Base-by-base conservation (phyloP, 2,888 invertebrate genomes). In the Hermaeophaga mercurialis region DNA sequence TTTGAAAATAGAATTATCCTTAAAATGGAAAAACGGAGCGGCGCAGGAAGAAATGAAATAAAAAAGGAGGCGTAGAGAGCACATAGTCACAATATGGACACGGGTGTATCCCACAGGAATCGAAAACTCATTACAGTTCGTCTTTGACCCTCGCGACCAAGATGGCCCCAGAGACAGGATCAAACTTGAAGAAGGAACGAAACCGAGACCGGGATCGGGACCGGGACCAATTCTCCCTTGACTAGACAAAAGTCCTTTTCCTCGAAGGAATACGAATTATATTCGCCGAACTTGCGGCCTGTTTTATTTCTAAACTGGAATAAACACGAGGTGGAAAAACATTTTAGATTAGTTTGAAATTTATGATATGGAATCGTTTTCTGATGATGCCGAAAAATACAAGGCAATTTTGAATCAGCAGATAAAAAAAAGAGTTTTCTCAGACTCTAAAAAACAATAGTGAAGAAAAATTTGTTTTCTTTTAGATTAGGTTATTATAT, bases 41-140 rank as follows among this genome's bases (percentile, higher is more conserved):
- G 53, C 54, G 53, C 41, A 55, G 47, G 58, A 43, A 53, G 39
- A 56, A 50, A 59, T 49, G 43, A 54, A 52, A 53, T 33, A 31
- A 58, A 47, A 47, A 31, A 36, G 18, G 43, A 18, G 34, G 43
- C 15, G 31, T 8, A 22, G 18, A 24, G 12, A 41, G 22, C 22
- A 41, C 44, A 39, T 50, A 57, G 61, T 50, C 60, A 73, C 73
- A 73, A 72, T 72, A 72, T 71, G 73, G 71, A 71, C 70, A 67
- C 64, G 68, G 68, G 65, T 58, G 52, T 50, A 58, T 70, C 75
- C 72, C 71, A 46, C 52, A 64, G 75, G 78, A 73, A 75, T 75
- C 70, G 75, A 72, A 77, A 78, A 77, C 75, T 77, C 76, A 77
- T 77, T 77, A 76, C 74, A 71, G 73, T 49, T 71, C 72, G 74